Percentiles rank a stretch among this genome's conserved stretches.
Evolutionary conservation across 2,888 invertebrate species (phyloP).

Genomic region (Timema cristinae): DNA sequence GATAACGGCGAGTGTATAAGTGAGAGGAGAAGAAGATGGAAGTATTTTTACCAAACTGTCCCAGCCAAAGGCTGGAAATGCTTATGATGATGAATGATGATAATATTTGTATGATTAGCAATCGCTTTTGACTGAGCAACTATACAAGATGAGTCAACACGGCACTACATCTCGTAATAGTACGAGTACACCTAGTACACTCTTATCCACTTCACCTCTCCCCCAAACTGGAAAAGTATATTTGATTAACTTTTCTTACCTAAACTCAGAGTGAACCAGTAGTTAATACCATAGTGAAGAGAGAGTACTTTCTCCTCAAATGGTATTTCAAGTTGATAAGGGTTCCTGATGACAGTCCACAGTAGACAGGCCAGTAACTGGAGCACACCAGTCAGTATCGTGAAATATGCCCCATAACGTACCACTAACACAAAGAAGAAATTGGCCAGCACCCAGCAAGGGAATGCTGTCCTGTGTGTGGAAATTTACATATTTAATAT

Average conservation of each 20-base stretch:
- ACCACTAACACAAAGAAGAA: slow-evolving; percentile 52
- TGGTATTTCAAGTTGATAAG: slow-evolving; percentile 49
- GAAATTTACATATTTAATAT: neutral
- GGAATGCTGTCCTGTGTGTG: slow-evolving; percentile 50
- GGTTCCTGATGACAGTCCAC: slow-evolving; percentile 51
- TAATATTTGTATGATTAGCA: too few species aligned
- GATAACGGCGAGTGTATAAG: too few species aligned
- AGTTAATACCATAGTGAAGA: slow-evolving; percentile 50
- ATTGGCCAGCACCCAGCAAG: slow-evolving; percentile 53
- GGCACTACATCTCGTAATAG: neutral
- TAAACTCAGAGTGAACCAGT: slow-evolving; percentile 49
- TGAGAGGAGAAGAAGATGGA: too few species aligned
- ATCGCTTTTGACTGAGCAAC: too few species aligned
- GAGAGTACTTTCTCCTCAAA: slow-evolving; percentile 47
- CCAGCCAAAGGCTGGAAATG: too few species aligned
- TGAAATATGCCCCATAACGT: slow-evolving; percentile 50
- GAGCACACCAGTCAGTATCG: slow-evolving; percentile 48
- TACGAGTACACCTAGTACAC: neutral
- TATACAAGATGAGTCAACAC: too few species aligned
- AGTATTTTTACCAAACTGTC: too few species aligned
- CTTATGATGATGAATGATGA: too few species aligned
- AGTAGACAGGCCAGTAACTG: slow-evolving; percentile 51
- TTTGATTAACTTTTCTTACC: slow-evolving; percentile 41
- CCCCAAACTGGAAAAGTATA: neutral
- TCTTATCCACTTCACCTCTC: neutral